Evolutionary conservation across 2,797 vertebrate genomes (phyloP).

Genomic region (Poeciliopsis turneri): DNA sequence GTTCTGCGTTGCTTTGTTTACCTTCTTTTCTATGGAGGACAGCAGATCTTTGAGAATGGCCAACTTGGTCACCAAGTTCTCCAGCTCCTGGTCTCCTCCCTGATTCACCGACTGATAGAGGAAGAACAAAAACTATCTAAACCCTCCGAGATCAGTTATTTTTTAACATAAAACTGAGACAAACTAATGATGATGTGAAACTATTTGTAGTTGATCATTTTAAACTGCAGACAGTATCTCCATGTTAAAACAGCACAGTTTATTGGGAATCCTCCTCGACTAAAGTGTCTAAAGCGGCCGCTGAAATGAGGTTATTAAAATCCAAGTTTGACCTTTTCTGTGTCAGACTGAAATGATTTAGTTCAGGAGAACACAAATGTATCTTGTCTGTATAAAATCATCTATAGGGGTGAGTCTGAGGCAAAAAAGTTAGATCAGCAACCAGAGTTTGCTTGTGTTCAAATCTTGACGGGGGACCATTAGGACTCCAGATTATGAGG

Average conservation of each 20-base stretch:
- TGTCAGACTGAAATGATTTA: background rate
- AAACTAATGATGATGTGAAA: background rate
- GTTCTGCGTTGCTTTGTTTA: slow-evolving; percentile 47
- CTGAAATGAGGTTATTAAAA: background rate
- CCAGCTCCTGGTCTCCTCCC: slow-evolving; percentile 93
- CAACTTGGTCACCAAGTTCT: slow-evolving; percentile 92
- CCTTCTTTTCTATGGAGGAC: slow-evolving; percentile 95
- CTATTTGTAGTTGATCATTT: background rate
- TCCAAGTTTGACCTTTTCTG: background rate
- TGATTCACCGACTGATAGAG: slow-evolving; percentile 82
- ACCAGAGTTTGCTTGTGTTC: background rate
- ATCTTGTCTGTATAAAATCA: background rate
- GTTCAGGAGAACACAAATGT: background rate
- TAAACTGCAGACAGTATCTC: background rate
- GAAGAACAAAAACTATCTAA: background rate
- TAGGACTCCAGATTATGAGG: background rate
- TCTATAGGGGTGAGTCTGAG: background rate
- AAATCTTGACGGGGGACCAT: background rate
- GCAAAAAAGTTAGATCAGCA: background rate
- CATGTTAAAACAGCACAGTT: background rate
- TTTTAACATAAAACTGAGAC: background rate
- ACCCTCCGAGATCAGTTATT: background rate
- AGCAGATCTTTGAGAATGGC: slow-evolving; percentile 94
- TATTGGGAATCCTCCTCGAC: background rate
- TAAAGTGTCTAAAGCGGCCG: background rate